phyloP scores from a whole-genome alignment of 2,888 invertebrate species.

The Glomeris marginata region DNA sequence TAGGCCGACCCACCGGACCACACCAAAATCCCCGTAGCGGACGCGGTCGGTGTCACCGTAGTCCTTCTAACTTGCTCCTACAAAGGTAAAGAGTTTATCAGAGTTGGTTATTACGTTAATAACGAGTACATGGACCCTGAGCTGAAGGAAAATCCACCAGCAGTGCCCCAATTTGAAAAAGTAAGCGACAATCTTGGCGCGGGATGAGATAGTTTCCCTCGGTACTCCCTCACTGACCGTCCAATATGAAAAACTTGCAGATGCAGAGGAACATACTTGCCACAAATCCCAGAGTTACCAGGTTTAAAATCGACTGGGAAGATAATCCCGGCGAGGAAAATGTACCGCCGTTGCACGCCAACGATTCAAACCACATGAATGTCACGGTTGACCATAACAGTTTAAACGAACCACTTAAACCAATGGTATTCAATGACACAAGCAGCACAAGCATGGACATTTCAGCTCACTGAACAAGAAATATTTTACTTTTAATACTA shows the following conservation, averaged over 20 bases:
- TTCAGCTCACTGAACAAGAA: neutral
- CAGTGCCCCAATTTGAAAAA: conserved; percentile 84
- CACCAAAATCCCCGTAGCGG: conserved; percentile 81
- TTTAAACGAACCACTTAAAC: conserved; percentile 14
- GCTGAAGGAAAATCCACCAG: conserved; percentile 82
- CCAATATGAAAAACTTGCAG: conserved; percentile 24
- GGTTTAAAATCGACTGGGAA: conserved; percentile 95
- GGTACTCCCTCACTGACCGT: neutral
- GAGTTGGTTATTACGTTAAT: conserved; percentile 97
- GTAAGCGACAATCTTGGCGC: conserved; percentile 34
- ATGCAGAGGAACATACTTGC: conserved; percentile 64
- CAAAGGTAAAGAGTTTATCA: conserved; percentile 80
- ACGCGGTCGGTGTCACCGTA: conserved; percentile 96
- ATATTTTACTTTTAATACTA: too few species aligned
- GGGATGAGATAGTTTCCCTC: conserved; percentile 17
- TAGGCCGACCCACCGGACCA: conserved; percentile 93
- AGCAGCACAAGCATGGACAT: conserved; percentile 8
- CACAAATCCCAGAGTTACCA: conserved; percentile 83
- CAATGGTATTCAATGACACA: conserved; percentile 6
- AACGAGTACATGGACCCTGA: conserved; percentile 92
- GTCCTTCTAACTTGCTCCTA: conserved; percentile 91
- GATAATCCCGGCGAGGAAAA: conserved; percentile 22
- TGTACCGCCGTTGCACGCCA: conserved; percentile 13
- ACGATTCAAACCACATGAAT: conserved; percentile 12
- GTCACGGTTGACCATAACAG: conserved; percentile 11